Percentiles rank a stretch among this genome's conserved stretches.
phyloP scores from a whole-genome alignment of 2,888 invertebrate species.

The Parelbella ahira region DNA sequence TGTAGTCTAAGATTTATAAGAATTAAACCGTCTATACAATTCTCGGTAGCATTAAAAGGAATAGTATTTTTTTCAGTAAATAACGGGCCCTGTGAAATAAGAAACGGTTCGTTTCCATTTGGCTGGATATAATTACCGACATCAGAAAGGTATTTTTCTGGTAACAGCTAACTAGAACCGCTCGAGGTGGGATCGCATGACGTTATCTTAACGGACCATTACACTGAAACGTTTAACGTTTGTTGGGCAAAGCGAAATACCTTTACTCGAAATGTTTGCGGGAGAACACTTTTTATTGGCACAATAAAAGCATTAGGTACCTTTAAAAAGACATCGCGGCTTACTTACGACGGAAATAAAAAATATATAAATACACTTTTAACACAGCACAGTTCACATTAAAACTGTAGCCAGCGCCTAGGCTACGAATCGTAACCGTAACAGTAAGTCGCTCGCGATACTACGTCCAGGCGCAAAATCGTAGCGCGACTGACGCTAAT shows the following conservation, averaged over 20 bases:
- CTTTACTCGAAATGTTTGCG: slow-evolving; percentile 37
- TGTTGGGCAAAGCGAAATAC: slow-evolving; percentile 54
- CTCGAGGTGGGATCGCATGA: slow-evolving; percentile 40
- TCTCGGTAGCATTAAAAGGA: too few species aligned
- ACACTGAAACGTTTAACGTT: slow-evolving; percentile 54
- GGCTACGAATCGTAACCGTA: slow-evolving; percentile 10
- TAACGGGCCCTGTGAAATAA: too few species aligned
- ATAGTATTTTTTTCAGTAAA: too few species aligned
- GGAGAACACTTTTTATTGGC: slow-evolving; percentile 46
- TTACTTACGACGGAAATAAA: slow-evolving; percentile 23
- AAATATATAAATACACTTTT: slow-evolving; percentile 22
- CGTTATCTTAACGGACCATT: slow-evolving; percentile 69
- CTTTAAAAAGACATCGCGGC: slow-evolving; percentile 39
- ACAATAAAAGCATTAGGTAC: slow-evolving; percentile 46
- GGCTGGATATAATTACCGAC: slow-evolving; percentile 9
- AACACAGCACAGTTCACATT: slow-evolving; percentile 54
- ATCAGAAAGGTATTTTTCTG: slow-evolving; percentile 26
- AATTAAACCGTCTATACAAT: too few species aligned
- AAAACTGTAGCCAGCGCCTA: slow-evolving; percentile 9
- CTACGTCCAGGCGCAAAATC: slow-evolving; percentile 21
- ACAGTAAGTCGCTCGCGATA: slow-evolving; percentile 6
- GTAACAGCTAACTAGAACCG: slow-evolving; percentile 31
- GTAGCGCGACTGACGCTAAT: slow-evolving; percentile 25
- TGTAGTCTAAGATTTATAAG: too few species aligned
- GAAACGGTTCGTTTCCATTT: too few species aligned